Conservation (phyloP, 1,140 invertebrate genomes). For the Drosophila neocordata region DNA sequence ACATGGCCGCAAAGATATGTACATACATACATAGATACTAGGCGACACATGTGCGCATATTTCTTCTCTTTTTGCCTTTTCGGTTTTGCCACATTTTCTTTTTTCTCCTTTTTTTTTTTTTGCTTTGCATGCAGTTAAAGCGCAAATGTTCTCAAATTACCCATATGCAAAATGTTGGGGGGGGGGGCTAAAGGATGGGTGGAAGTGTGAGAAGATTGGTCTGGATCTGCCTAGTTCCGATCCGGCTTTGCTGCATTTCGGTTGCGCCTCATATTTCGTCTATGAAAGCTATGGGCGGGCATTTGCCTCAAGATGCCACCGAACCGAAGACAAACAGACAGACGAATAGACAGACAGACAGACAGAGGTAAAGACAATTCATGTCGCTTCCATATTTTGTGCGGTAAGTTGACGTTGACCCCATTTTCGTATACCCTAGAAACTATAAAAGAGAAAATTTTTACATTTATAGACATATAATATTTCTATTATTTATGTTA, state of each 20-base stretch:
- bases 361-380: constrained; percentile 15
- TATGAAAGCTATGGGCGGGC: constrained; percentile 54
- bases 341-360: not conserved
- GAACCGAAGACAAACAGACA: constrained; percentile 3
- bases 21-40: constrained; percentile 22
- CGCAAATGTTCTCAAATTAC: constrained; percentile 80
- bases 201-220: constrained; percentile 46
- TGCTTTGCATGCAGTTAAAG: constrained; percentile 73
- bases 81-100: constrained; percentile 32
- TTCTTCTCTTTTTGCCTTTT: constrained; percentile 41
- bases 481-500: not conserved
- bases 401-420: constrained; percentile 40
- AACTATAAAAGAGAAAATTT: not conserved
- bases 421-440: constrained; percentile 20
- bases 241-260: constrained; percentile 66
- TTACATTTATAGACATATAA: not conserved
- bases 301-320: constrained; percentile 57
- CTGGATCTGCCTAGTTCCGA: constrained; percentile 39
- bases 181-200: not conserved
- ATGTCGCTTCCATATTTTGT: constrained; percentile 37
- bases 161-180: constrained; percentile 60
- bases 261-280: constrained; percentile 78
- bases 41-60: constrained; percentile 71
- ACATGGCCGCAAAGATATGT: constrained; percentile 41
- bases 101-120: constrained; percentile 32